These are phyloP conservation scores for Melanaphis sacchari DNA, from an alignment of 1,140 invertebrate genomes.

Conservation along the genomic window DNA sequence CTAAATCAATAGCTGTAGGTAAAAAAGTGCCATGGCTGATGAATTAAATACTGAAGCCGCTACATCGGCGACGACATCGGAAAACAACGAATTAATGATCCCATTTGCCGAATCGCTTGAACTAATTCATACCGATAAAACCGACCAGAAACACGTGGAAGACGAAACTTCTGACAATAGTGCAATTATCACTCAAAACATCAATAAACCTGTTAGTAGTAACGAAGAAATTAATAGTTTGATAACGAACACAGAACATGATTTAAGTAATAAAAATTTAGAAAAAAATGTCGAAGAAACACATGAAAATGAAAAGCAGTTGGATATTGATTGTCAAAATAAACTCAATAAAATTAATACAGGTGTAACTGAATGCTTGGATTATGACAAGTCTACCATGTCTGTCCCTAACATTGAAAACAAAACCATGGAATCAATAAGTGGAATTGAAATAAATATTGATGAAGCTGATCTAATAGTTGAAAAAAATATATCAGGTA, in stretches of 20 bases:
- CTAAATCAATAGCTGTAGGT: background rate
- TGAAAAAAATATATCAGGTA: background rate
- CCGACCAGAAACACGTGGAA: background rate
- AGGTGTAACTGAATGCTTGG: constrained; percentile 35
- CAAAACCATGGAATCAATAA: constrained; percentile 43
- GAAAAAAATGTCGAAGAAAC: background rate
- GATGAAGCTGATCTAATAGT: background rate
- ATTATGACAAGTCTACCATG: constrained; percentile 36
- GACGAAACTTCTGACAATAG: background rate
- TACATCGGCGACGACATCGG: background rate
- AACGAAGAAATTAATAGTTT: background rate
- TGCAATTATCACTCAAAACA: background rate
- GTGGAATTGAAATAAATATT: constrained; percentile 58
- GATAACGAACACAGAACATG: background rate
- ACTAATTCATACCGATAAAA: background rate
- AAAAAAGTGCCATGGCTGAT: background rate
- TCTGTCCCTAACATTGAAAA: constrained; percentile 41
- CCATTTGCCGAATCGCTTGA: background rate
- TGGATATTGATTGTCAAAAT: constrained; percentile 3
- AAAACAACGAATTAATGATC: background rate
- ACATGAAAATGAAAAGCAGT: constrained; percentile 34
- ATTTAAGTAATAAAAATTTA: background rate
- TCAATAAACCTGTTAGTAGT: background rate
- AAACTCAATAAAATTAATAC: background rate
- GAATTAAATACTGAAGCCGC: background rate